Conservation (phyloP, 2,888 invertebrate genomes). For the Mimumesa dahlbomi region DNA sequence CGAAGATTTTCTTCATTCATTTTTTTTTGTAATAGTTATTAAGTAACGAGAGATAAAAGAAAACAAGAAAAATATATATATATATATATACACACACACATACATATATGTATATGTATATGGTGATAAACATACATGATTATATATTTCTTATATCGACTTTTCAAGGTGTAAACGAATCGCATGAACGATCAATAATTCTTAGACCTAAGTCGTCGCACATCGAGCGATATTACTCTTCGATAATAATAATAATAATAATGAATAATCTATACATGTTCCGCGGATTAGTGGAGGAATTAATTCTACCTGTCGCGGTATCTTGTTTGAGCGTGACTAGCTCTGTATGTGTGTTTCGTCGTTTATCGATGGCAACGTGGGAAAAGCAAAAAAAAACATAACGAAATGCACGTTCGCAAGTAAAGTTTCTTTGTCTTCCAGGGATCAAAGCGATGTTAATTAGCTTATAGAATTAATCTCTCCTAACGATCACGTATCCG, state of each 20-base stretch:
- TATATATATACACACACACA: constrained; percentile 38
- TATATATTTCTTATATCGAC: constrained; percentile 65
- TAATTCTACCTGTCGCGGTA: constrained; percentile 16
- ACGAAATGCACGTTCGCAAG: constrained; percentile 1
- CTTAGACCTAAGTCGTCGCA: constrained; percentile 38
- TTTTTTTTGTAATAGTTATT: constrained; percentile 24
- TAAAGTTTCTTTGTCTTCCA: constrained; percentile 43
- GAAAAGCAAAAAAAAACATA: too few relatives aligned
- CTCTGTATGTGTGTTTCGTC: neutral
- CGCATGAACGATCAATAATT: constrained; percentile 48
- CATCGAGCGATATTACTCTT: constrained; percentile 24
- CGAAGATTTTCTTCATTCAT: constrained; percentile 16
- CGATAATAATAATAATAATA: constrained; percentile 18
- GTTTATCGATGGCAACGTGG: too few relatives aligned
- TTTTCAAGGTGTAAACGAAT: constrained; percentile 51
- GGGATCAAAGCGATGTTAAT: constrained; percentile 20
- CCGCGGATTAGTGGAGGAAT: constrained; percentile 13
- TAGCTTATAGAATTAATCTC: constrained; percentile 33
- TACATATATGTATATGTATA: constrained; percentile 46
- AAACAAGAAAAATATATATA: constrained; percentile 41
- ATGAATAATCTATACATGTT: too few relatives aligned
- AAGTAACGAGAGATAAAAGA: constrained; percentile 25
- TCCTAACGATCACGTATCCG: neutral
- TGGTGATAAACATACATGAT: constrained; percentile 44
- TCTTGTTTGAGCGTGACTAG: neutral